phyloP scores from a whole-genome alignment of 2,113 vertebrate genomes.

The Phoxinus phoxinus region DNA sequence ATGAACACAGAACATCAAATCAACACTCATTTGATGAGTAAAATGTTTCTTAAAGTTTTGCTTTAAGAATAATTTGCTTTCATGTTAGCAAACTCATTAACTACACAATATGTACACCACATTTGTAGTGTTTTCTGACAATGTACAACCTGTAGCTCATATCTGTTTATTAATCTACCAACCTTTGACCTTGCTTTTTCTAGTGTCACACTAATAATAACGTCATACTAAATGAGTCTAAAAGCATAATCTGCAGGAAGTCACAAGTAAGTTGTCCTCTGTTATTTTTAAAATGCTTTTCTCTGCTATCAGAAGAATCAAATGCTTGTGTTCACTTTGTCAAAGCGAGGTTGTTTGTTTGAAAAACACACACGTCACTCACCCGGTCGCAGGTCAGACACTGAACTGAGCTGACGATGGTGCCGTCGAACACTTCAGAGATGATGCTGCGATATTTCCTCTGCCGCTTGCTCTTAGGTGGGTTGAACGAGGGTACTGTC shows the following conservation, averaged over 20 bases:
- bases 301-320: neutral
- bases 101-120: no score
- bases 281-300: neutral
- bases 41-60: no score
- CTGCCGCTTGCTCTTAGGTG: conserved; percentile 90
- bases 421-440: conserved; percentile 96
- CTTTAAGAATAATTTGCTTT: neutral
- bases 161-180: no score
- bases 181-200: no score
- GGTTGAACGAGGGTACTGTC: conserved; percentile 75
- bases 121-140: no score
- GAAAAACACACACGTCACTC: conserved; percentile 66
- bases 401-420: conserved; percentile 96
- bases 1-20: no score
- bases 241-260: no score
- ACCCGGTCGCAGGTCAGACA: conserved; percentile 98
- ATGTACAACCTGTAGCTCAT: no score
- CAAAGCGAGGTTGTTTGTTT: neutral
- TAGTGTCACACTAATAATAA: no score
- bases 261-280: neutral
- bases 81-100: neutral
- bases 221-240: no score
- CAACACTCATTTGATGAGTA: no score
- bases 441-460: conserved; percentile 95
- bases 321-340: neutral